Base-by-base conservation (phyloP, 2,113 vertebrate genomes). In the Addax nasomaculatus region DNA sequence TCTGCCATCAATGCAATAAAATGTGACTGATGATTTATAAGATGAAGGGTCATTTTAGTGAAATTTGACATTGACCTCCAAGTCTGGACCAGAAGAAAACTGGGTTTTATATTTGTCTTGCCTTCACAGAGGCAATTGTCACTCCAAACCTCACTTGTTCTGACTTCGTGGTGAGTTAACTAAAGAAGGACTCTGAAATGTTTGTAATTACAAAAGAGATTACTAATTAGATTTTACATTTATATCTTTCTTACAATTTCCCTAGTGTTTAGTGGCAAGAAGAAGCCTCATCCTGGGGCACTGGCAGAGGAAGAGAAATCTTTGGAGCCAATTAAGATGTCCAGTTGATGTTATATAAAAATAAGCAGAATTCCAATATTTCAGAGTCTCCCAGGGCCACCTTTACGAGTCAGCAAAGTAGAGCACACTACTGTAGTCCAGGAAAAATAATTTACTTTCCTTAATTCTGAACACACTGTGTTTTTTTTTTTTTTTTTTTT, bases 131-230 rank as follows among this genome's bases (percentile, higher is more conserved):
- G 30, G 55, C 81, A 81, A 36, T 47, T 86, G 55, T 21, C 17
- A 23, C 27, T 70, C 45, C 30, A 60, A 23, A 83, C 47, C 53
- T 95, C 55, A 43, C 47, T 90, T 39, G 19, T 57, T 60, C 27
- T 53, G 73, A 60, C 47, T 51, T 33, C 3, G 29, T 43, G 55
- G 88, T 36, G 60, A 64, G 88, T 79, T 84, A 43, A 53, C 79
- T 73, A 55, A 94, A 96, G 88, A 89, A 60, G 8, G 57, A 45
- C 78, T 43, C 27, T 27, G 33, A 25, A 57, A 39, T 64, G 96
- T 94, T 96, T 97, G 93, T 97, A 97, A 98, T 97, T 97, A 97
- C 29, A 53, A 84, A 95, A 93, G 73, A 97, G 93, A 95, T 97
- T 95, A 53, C 93, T 94, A 93, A 96, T 96, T 96, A 93, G 94